These are phyloP conservation scores for Protophormia terraenovae DNA, from an alignment of 2,888 invertebrate genomes.

Conservation along the genomic window DNA sequence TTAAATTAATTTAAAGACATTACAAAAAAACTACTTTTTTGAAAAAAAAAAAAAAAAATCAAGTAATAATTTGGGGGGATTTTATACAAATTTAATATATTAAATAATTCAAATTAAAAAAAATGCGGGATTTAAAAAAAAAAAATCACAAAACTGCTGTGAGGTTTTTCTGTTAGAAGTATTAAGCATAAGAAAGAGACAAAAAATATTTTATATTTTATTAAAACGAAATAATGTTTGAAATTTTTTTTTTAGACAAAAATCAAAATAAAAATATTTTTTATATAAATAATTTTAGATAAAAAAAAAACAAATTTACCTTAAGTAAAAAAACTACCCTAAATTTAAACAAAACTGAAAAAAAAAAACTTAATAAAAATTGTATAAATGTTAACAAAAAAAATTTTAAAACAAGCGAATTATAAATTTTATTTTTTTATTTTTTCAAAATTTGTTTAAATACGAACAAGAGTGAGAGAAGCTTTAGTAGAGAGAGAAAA, in stretches of 20 bases:
- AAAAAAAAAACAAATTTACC: conserved; percentile 53
- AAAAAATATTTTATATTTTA: conserved; percentile 25
- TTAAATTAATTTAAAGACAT: conserved; percentile 58
- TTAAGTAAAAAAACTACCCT: conserved; percentile 42
- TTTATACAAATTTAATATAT: background rate
- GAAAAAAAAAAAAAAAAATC: conserved; percentile 10
- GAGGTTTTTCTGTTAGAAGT: conserved; percentile 62
- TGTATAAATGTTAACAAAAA: conserved; percentile 60
- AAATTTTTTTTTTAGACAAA: conserved; percentile 49
- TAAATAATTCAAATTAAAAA: conserved; percentile 1
- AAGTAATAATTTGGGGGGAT: background rate
- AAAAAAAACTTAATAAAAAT: conserved; percentile 55
- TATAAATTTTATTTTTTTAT: conserved; percentile 42
- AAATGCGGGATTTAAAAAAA: conserved; percentile 47
- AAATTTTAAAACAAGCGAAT: conserved; percentile 36
- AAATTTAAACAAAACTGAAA: conserved; percentile 48
- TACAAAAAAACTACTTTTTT: conserved; percentile 49
- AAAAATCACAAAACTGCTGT: conserved; percentile 66
- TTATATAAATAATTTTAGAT: conserved; percentile 57
- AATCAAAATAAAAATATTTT: conserved; percentile 44
- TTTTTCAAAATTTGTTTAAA: conserved; percentile 21
- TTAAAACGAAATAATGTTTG: conserved; percentile 28
- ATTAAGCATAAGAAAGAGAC: conserved; percentile 49
- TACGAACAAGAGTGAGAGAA: background rate
- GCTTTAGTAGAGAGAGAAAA: background rate